These are phyloP conservation scores for Nothoprocta perdicaria DNA, from an alignment of 2,113 vertebrate species.

Conservation along the genomic window DNA sequence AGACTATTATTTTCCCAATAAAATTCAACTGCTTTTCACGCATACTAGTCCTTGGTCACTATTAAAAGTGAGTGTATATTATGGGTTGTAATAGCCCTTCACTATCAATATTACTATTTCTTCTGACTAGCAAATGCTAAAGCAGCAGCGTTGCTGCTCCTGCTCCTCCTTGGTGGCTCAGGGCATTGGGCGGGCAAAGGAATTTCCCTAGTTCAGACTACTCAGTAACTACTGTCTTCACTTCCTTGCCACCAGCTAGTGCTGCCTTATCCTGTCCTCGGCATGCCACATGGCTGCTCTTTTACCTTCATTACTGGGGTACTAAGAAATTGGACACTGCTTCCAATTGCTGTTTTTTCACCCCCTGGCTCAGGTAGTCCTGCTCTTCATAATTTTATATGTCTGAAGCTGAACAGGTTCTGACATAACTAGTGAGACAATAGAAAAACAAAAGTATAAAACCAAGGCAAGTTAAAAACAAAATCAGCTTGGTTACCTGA, in stretches of 20 bases:
- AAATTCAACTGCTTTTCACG: accelerated
- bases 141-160: background rate
- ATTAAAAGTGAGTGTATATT: background rate
- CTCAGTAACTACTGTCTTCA: background rate
- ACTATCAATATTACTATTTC: background rate
- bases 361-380: background rate
- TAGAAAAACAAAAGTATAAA: background rate
- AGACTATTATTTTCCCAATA: accelerated
- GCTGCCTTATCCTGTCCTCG: background rate
- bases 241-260: background rate
- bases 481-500: background rate
- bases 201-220: background rate
- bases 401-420: background rate
- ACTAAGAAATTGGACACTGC: too few species aligned
- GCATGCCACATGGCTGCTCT: background rate
- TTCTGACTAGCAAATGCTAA: background rate
- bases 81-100: background rate
- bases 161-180: background rate
- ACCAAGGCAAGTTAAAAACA: background rate
- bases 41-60: background rate
- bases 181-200: background rate
- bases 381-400: background rate
- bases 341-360: background rate
- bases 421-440: background rate
- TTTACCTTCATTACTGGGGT: background rate